Base-by-base conservation (phyloP, 2,888 invertebrate genomes). In the Anticlea derivata region DNA sequence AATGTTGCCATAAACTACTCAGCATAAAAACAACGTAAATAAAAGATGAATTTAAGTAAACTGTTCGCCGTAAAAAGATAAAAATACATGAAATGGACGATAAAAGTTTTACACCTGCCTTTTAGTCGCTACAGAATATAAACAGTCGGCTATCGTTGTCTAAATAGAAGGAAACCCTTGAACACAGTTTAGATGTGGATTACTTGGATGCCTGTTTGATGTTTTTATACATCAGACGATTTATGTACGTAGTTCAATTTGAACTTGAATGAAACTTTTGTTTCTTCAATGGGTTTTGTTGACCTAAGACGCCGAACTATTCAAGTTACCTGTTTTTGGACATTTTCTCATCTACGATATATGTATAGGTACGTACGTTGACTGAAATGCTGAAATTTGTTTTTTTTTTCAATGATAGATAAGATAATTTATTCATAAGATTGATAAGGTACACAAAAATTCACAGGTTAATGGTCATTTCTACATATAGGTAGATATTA, bases 61-160 rank as follows among this genome's bases (percentile, higher is more conserved):
- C 61, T 37, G 37, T 53, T 40, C 39, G 46, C 59, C 37, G 48
- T 58, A 61, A 59, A 57, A 39, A 61, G 65, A 58, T 67, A 68
- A 65, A 60, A 63, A 62, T 63, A 70, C 66, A 55, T 60, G 54
- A 58, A 65, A 61, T 53, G 46, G 48, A 41, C 61, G 50, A 61
- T 73, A 72, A 74, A 68, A 61, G 53, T 50, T 66, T 70, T 58
- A 74, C 75, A 72, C 73, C 68, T 72, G 72, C 61, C 62, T 60
- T 45, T 48, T 40, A 48, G 55, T 55, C 48, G 45, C 35, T 43
- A 51, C 50, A 52, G 55, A n/a, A n/a, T n/a, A 60, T 60, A 63
- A 55, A 56, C 58, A 56, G n/a, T n/a, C n/a, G 7, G 31, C 40
- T 45, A 49, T 44, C 55, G 41, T 26, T 58, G 50, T 61, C 55